Conservation (phyloP, 2,113 vertebrate genomes). For the Pionites leucogaster region DNA sequence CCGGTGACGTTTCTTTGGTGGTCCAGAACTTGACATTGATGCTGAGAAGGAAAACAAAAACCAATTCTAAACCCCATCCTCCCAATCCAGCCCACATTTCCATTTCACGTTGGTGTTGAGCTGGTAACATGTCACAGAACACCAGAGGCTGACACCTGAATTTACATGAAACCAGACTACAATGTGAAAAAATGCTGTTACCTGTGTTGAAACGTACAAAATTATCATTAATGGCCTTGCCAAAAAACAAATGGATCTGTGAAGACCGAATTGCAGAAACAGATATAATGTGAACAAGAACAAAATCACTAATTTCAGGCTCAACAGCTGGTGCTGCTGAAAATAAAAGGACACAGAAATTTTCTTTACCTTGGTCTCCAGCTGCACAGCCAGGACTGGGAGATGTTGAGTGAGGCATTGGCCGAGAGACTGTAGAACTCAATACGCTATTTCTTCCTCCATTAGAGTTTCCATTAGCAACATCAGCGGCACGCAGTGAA, state of each 20-base stretch:
- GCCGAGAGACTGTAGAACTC: constrained; percentile 79
- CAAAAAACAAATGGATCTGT: background rate
- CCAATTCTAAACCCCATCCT: background rate
- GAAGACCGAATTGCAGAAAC: background rate
- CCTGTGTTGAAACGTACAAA: background rate
- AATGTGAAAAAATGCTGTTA: background rate
- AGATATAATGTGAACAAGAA: background rate
- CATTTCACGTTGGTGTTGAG: background rate
- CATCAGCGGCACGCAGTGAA: constrained; percentile 78
- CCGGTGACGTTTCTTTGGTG: constrained; percentile 96
- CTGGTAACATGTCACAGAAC: rapidly evolving
- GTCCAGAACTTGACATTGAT: constrained; percentile 87
- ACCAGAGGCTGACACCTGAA: background rate
- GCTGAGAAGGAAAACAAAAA: constrained; percentile 62
- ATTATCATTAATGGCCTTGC: background rate
- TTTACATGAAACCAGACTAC: background rate
- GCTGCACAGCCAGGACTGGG: constrained; percentile 80
- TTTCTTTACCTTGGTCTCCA: constrained; percentile 80
- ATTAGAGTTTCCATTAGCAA: constrained; percentile 77
- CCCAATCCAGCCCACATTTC: background rate
- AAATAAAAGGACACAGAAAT: background rate
- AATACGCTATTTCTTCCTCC: constrained; percentile 78
- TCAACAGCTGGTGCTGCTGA: background rate
- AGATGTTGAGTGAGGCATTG: constrained; percentile 75
- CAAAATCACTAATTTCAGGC: background rate